These are phyloP conservation scores for Uropsilus gracilis DNA, from an alignment of 2,113 vertebrate species.

Conservation along the genomic window DNA sequence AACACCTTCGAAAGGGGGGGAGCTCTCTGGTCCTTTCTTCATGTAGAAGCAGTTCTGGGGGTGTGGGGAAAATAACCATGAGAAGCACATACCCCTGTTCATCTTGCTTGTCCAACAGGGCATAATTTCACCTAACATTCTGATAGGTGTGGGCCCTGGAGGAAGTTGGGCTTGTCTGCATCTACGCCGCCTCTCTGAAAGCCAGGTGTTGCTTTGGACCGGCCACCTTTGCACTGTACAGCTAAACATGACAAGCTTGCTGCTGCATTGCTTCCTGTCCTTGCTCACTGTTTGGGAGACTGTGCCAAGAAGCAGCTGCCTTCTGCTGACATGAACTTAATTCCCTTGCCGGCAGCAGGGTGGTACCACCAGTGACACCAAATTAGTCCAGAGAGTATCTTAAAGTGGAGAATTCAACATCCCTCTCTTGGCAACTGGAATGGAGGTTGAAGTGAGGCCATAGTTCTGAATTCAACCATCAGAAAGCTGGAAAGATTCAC, in stretches of 20 bases:
- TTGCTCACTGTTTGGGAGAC: constrained; percentile 61
- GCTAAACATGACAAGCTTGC: constrained; percentile 61
- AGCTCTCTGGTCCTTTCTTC: not conserved
- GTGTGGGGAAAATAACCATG: constrained; percentile 53
- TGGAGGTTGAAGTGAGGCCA: not conserved
- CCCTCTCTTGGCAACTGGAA: not conserved
- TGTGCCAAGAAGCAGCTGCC: constrained; percentile 61
- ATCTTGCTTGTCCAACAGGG: constrained; percentile 64
- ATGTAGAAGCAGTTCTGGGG: constrained; percentile 56
- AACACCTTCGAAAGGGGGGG: not conserved
- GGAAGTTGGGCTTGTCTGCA: constrained; percentile 58
- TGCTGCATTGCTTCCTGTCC: constrained; percentile 67
- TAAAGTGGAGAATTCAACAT: not conserved
- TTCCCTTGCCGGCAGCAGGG: constrained; percentile 5
- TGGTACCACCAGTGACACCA: not conserved
- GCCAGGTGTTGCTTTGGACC: constrained; percentile 46
- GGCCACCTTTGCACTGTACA: constrained; percentile 46
- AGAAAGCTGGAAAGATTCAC: constrained; percentile 45
- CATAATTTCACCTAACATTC: constrained; percentile 64
- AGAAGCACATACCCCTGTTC: constrained; percentile 54
- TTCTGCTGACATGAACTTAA: constrained; percentile 42
- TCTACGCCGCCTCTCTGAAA: constrained; percentile 68
- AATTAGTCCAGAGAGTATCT: constrained; percentile 19
- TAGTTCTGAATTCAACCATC: not conserved
- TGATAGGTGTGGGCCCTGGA: constrained; percentile 68